Evolutionary conservation across 2,888 invertebrate species (phyloP).

Genomic region (Myopa testacea): DNA sequence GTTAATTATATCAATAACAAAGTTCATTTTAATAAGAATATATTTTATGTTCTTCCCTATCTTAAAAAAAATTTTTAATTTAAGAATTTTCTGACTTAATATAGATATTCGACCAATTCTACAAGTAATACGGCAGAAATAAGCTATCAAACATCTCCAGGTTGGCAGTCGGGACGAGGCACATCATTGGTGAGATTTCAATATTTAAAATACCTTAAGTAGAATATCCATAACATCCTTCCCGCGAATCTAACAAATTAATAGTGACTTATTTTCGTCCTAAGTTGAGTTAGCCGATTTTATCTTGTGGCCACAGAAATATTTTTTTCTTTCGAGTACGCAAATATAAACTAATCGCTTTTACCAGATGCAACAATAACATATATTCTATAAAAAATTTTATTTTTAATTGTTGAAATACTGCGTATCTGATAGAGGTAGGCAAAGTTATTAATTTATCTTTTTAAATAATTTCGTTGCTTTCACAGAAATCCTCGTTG

Average conservation of each 20-base stretch:
- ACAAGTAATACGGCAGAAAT: constrained; percentile 47
- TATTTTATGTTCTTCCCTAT: too few species aligned
- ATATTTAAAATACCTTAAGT: background rate
- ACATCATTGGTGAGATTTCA: constrained; percentile 82
- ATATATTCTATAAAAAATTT: too few species aligned
- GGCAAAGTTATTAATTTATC: too few species aligned
- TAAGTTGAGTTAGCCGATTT: background rate
- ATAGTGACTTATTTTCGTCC: background rate
- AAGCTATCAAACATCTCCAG: constrained; percentile 55
- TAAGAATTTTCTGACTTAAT: background rate
- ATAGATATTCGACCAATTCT: constrained; percentile 2
- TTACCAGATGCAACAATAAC: too few species aligned
- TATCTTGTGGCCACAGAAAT: background rate
- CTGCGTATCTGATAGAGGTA: too few species aligned
- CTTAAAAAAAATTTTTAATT: background rate
- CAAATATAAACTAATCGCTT: too few species aligned
- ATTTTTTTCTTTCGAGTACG: background rate
- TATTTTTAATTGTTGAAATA: too few species aligned
- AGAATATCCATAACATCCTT: background rate
- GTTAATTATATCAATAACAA: too few species aligned
- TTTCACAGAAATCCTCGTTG: too few species aligned
- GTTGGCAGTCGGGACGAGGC: constrained; percentile 82
- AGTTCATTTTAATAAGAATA: too few species aligned
- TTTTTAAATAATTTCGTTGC: too few species aligned
- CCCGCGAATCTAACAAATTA: background rate